Base-by-base conservation (phyloP, 1,140 invertebrate species). In the Platyscapa corneri region DNA sequence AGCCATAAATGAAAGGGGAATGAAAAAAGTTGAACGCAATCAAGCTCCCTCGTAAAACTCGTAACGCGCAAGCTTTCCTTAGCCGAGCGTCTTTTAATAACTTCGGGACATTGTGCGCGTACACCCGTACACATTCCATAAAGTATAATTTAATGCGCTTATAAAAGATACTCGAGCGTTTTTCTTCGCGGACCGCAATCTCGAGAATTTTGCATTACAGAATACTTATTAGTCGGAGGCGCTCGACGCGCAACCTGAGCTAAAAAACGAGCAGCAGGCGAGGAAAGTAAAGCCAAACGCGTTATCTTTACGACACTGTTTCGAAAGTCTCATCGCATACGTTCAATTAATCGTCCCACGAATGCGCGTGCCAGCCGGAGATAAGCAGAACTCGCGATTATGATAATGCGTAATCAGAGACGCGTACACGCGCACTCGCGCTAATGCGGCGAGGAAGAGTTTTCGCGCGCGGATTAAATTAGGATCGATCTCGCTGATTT, bases 291-390 rank as follows among this genome's bases (percentile, higher is more conserved):
- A 74, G 27, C 42, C 23, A 46, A 67, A 34, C n/a, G 39, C 42
- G 64, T 37, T 77, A 70, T 86, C 80, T 70, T 77, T 37, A 39
- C 32, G 56, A 75, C 39, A 2, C n/a, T 39, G 18, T 49, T 34
- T 64, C 42, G 81, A 67, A 53, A 82, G 23, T 75, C 67, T 78
- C 76, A 67, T n/a, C 70, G 78, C 74, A 83, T 83, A 76, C 80
- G 65, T 83, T 85, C 82, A 87, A 88, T 88, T 88, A 87, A 88
- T 87, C 83, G 82, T 70, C 64, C 78, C 81, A 70, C 32, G 56
- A n/a, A 60, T 74, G 39, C 16, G 46, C 7, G 37, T n/a, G 3
- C 49, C 20, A 20, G 18, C 23, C 6, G 37, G 39, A 60, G 81
- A 83, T 83, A 74, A 56, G 76, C 53, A 83, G 60, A 82, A 75